These are phyloP conservation scores for Oophaga sylvatica DNA, from an alignment of 2,797 vertebrate genomes.

Conservation along the genomic window DNA sequence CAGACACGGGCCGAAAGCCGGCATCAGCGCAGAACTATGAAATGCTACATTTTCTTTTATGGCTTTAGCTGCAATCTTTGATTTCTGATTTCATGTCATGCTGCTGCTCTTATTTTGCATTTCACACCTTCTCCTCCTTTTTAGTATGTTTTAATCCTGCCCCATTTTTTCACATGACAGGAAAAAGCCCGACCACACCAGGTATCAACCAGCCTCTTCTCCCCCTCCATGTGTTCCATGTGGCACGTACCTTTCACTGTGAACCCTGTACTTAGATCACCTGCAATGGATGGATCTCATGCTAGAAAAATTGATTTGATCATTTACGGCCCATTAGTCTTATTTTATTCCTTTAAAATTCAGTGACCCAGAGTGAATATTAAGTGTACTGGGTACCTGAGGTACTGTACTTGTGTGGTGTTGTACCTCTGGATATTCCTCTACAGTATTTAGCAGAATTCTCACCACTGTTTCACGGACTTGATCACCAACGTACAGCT, in stretches of 20 bases:
- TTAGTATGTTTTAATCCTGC: constrained; percentile 80
- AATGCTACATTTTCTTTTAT: constrained; percentile 27
- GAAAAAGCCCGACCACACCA: constrained; percentile 84
- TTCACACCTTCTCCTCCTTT: constrained; percentile 76
- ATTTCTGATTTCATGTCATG: constrained; percentile 72
- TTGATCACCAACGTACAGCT: not conserved
- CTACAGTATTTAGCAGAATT: not conserved
- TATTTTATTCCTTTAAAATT: not conserved
- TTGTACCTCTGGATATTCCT: not conserved
- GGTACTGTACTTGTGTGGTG: not conserved
- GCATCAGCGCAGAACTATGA: not conserved
- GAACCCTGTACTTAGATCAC: constrained; percentile 73
- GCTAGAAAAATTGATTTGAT: not conserved
- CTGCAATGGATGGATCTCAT: constrained; percentile 73
- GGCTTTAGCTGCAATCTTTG: constrained; percentile 67
- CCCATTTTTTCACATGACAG: constrained; percentile 84
- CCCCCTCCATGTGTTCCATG: constrained; percentile 70
- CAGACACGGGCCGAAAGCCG: not conserved
- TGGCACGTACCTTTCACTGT: constrained; percentile 74
- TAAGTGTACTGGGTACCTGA: not conserved
- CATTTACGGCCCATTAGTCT: not conserved
- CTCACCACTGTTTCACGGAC: not conserved
- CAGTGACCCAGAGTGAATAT: not conserved
- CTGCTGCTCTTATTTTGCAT: constrained; percentile 78
- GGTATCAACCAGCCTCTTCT: constrained; percentile 79